These are phyloP conservation scores for Lapara coniferarum DNA, from an alignment of 2,888 invertebrate species.

Conservation along the genomic window DNA sequence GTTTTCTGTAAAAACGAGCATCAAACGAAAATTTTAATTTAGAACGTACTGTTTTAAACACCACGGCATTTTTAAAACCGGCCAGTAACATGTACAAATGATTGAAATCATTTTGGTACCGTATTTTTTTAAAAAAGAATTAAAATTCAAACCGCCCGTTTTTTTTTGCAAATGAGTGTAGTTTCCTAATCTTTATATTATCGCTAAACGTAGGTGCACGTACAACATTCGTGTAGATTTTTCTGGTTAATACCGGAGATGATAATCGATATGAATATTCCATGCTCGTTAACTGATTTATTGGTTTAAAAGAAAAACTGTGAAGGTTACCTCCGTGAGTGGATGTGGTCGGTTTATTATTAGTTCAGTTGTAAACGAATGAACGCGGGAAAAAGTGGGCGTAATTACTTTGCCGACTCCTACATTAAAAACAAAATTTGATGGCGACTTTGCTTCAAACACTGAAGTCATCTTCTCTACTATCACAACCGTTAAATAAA, in stretches of 20 bases:
- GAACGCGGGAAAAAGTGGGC: not conserved
- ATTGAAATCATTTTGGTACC: no score
- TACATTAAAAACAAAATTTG: not conserved
- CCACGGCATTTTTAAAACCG: no score
- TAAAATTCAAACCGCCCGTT: no score
- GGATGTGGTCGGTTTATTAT: constrained; percentile 8
- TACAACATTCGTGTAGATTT: not conserved
- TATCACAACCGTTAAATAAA: not conserved
- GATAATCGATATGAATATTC: constrained; percentile 11
- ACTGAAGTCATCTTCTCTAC: not conserved
- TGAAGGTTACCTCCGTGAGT: constrained; percentile 4
- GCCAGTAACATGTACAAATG: no score
- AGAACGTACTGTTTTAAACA: no score
- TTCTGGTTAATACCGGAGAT: not conserved
- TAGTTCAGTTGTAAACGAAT: constrained; percentile 9
- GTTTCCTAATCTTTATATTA: no score
- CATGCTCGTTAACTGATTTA: constrained; percentile 11
- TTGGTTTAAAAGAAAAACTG: not conserved
- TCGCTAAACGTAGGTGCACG: no score
- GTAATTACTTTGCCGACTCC: not conserved
- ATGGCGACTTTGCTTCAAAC: not conserved
- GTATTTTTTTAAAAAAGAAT: no score
- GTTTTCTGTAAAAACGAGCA: no score
- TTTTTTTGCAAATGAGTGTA: no score
- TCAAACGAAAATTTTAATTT: no score